Evolutionary conservation across 53 echinoderm and acorn worm species (phyloP).

Genomic region (Apostichopus leukothele): DNA sequence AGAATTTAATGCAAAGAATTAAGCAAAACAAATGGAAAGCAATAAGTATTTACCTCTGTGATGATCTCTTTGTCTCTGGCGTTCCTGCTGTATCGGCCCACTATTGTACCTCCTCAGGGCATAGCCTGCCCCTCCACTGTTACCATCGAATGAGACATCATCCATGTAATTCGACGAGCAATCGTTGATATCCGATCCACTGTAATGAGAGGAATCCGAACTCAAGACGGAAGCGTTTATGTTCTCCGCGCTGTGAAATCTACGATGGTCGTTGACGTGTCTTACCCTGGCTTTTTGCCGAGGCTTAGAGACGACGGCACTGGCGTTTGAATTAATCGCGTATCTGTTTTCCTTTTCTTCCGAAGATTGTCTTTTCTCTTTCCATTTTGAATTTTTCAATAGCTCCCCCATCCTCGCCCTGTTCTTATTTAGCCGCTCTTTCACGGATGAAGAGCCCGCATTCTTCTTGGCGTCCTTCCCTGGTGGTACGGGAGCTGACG

Average conservation of each 20-base stretch:
- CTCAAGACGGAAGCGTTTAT: constrained; percentile 32
- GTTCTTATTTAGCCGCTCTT: constrained; percentile 78
- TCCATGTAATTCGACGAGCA: neutral
- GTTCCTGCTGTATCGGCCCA: constrained; percentile 15
- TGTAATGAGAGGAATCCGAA: constrained; percentile 38
- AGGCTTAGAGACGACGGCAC: neutral
- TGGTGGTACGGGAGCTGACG: neutral
- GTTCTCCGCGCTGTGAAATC: constrained; percentile 41
- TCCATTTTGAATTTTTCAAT: constrained; percentile 50
- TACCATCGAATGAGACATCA: constrained; percentile 19
- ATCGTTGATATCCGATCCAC: constrained; percentile 25
- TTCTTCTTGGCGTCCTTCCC: constrained; percentile 36
- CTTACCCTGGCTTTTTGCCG: neutral
- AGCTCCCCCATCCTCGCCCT: constrained; percentile 81
- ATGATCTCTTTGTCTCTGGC: neutral
- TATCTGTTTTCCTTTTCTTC: constrained; percentile 5
- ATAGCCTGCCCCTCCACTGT: neutral
- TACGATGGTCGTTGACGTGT: neutral
- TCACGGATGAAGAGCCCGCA: constrained; percentile 56
- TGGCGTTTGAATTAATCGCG: neutral
- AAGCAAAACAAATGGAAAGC: too few species aligned
- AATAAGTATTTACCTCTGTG: constrained; percentile 19
- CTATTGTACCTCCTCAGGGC: constrained; percentile 19
- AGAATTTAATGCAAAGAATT: too few species aligned
- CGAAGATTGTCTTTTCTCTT: neutral